Conservation (phyloP, 1,140 invertebrate species). For the Hylaeus volcanicus region DNA sequence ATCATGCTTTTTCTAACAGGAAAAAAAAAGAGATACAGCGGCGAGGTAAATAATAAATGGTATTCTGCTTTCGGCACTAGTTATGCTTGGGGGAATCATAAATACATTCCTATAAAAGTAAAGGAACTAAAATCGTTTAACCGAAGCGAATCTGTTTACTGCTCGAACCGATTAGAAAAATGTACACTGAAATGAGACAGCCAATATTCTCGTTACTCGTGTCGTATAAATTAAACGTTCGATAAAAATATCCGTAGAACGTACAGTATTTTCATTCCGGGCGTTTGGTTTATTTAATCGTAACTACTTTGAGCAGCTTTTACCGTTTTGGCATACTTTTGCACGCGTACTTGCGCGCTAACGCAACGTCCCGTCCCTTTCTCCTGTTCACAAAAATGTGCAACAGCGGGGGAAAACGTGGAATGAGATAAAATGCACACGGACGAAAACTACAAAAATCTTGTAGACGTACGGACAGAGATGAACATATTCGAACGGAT, state of each 20-base stretch:
- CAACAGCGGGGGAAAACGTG: not conserved
- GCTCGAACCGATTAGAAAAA: not conserved
- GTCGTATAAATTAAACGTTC: not conserved
- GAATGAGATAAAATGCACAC: conserved; percentile 21
- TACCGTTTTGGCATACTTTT: conserved; percentile 11
- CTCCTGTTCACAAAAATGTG: not conserved
- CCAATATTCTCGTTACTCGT: no score
- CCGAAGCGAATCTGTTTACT: not conserved
- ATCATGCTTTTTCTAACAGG: not conserved
- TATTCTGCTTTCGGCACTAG: not conserved
- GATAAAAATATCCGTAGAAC: not conserved
- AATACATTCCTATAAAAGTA: not conserved
- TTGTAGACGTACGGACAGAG: conserved; percentile 17
- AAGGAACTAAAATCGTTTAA: not conserved
- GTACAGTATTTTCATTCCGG: not conserved
- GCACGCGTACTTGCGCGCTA: not conserved
- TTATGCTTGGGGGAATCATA: not conserved
- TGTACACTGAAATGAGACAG: not conserved
- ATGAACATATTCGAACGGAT: no score
- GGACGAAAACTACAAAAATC: not conserved
- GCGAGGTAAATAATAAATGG: not conserved
- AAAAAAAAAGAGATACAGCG: not conserved
- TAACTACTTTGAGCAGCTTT: not conserved
- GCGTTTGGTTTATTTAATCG: not conserved
- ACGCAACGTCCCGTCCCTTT: not conserved